Evolutionary conservation across 2,113 vertebrate species (phyloP).

Genomic region (Aplodontia rufa): DNA sequence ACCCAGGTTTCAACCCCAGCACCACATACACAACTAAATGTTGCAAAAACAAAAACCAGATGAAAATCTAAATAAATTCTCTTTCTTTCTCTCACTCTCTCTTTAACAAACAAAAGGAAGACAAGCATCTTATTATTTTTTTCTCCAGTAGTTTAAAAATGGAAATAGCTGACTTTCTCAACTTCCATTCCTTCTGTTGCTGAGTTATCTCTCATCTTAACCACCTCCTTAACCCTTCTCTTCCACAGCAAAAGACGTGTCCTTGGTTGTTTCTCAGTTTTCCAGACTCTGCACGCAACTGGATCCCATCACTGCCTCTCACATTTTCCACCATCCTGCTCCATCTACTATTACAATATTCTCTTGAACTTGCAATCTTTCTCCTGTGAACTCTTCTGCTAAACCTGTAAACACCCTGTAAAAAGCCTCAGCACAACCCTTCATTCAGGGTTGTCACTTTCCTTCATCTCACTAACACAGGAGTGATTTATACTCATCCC

Average conservation of each 20-base stretch:
- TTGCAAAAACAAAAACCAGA: too few relatives aligned
- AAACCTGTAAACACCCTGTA: neutral
- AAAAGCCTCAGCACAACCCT: neutral
- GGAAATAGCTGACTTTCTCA: conserved; percentile 38
- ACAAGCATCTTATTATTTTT: too few relatives aligned
- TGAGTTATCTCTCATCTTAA: conserved; percentile 5
- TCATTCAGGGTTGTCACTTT: conserved; percentile 15
- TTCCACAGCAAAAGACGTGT: neutral
- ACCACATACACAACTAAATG: too few relatives aligned
- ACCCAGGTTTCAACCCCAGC: too few relatives aligned
- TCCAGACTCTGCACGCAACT: neutral
- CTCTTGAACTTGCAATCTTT: neutral
- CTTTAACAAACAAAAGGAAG: too few relatives aligned
- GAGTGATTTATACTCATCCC: conserved; percentile 17
- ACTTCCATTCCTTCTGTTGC: conserved; percentile 27
- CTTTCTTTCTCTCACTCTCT: too few relatives aligned
- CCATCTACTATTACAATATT: neutral
- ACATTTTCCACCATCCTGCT: neutral
- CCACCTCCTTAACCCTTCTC: neutral
- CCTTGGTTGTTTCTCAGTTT: neutral
- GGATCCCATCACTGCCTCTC: neutral
- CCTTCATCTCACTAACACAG: conserved; percentile 14
- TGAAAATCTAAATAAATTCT: too few relatives aligned
- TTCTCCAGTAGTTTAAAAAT: conserved; percentile 16
- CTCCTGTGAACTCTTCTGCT: neutral